Base-by-base conservation (phyloP, 2,888 invertebrate genomes). In the Hirtodrosophila histrioides region DNA sequence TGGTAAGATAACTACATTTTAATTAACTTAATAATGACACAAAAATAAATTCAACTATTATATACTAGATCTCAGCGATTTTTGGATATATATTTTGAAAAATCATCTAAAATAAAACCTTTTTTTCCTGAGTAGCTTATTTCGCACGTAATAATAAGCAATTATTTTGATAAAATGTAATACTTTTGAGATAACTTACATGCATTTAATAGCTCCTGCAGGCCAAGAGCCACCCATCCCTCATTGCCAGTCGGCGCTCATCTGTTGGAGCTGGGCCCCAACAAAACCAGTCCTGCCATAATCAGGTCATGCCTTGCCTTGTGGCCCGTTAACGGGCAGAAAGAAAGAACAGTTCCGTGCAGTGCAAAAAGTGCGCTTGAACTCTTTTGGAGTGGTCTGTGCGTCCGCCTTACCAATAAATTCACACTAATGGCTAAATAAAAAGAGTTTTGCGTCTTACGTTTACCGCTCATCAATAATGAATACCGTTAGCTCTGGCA, bases 251-350 rank as follows among this genome's bases (percentile, higher is more conserved):
- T 8, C 12, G 24, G 11, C 7, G 7, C 8, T 41, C 39, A 36
- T 8, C 39, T 33, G 67, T 17, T 49, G 51, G 36, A 37, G 55
- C 53, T 39, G 51, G 8, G n/a, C 33, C 6, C 29, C 31, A 23
- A 23, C 36, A 39, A 75, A 78, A 86, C 86, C 86, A 68, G 85
- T 83, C 82, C 86, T 83, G 75, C 82, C 87, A 86, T 86, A 83
- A 78, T 75, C 76, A 85, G 80, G 81, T 85, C 83, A 76, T 61
- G 71, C 69, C 64, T 65, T 73, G 58, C 67, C 74, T 51, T 56
- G 46, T 53, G 54, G 63, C 50, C 65, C 64, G 66, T 71, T 76
- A 70, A 57, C 63, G 71, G 61, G 35, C 51, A 39, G 41, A 43
- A 51, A 39, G 41, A 43, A 51, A 69, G 67, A 79, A 68, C 69